These are phyloP conservation scores for Panagrolaimus sp. DNA, from an alignment of 1,140 invertebrate genomes.

Conservation along the genomic window DNA sequence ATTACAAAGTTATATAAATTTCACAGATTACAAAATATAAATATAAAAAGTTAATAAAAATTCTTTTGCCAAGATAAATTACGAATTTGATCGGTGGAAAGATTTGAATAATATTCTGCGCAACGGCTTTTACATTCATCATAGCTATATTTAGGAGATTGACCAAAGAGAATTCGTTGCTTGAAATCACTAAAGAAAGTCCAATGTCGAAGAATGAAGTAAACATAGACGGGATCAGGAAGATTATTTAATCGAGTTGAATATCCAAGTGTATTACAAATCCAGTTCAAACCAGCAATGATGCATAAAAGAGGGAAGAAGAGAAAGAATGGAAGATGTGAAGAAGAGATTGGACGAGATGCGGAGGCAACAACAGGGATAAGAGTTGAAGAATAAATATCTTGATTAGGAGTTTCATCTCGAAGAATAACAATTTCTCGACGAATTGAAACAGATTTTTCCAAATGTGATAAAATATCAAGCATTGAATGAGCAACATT, in stretches of 20 bases:
- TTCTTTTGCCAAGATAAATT: background rate
- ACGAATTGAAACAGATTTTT: too few species aligned
- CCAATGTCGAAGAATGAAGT: constrained; percentile 46
- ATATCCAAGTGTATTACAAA: constrained; percentile 18
- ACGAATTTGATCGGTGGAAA: background rate
- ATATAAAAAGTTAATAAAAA: background rate
- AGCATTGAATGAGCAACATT: constrained; percentile 29
- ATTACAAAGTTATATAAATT: too few species aligned
- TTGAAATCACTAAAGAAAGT: constrained; percentile 44
- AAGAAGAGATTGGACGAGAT: background rate
- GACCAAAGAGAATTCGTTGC: constrained; percentile 23
- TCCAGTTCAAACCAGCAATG: constrained; percentile 22
- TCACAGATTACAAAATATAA: too few species aligned
- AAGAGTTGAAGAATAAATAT: constrained; percentile 29
- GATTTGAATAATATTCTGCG: background rate
- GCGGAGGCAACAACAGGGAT: background rate
- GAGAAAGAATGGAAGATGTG: constrained; percentile 30
- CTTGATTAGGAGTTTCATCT: too few species aligned
- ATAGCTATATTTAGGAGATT: background rate
- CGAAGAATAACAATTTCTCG: too few species aligned
- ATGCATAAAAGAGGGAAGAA: constrained; percentile 40
- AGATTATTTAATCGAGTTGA: constrained; percentile 7
- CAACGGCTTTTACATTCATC: background rate
- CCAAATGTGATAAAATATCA: too few species aligned
- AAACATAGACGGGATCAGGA: constrained; percentile 40